These are phyloP conservation scores for Mastacembelus armatus DNA, from an alignment of 2,797 vertebrate genomes.

Conservation along the genomic window DNA sequence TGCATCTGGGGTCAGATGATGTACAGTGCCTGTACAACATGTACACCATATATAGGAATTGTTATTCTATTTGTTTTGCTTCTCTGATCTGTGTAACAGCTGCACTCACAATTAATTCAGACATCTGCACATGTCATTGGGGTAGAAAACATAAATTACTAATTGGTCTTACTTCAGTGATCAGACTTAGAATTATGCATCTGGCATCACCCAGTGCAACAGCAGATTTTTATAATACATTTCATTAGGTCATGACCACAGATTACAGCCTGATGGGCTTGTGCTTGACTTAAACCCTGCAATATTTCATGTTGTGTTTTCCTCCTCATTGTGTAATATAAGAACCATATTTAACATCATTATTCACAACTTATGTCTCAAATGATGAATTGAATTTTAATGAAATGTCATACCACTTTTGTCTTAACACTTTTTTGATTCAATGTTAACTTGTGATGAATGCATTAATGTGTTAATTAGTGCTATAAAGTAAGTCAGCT, in stretches of 20 bases:
- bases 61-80: conserved; percentile 58
- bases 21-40: not conserved
- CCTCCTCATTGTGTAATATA: not conserved
- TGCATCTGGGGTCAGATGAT: not conserved
- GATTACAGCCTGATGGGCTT: conserved; percentile 12
- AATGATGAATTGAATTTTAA: conserved; percentile 6
- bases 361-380: conserved; percentile 2
- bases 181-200: conserved; percentile 48
- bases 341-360: conserved; percentile 1
- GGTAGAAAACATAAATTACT: conserved; percentile 53
- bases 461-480: too few relatives aligned
- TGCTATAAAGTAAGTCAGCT: too few relatives aligned
- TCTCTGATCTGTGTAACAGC: conserved; percentile 39
- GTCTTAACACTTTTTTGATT: not conserved
- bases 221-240: conserved; percentile 24
- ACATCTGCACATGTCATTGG: conserved; percentile 55
- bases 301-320: too few relatives aligned
- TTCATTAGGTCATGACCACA: conserved; percentile 31
- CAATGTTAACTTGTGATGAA: too few relatives aligned
- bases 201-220: conserved; percentile 32
- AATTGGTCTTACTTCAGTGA: conserved; percentile 73
- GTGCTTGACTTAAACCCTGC: conserved; percentile 13
- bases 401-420: not conserved
- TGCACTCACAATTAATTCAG: conserved; percentile 57
- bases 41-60: not conserved